Conservation (phyloP, 2,797 vertebrate genomes). For the Cygnus olor region DNA sequence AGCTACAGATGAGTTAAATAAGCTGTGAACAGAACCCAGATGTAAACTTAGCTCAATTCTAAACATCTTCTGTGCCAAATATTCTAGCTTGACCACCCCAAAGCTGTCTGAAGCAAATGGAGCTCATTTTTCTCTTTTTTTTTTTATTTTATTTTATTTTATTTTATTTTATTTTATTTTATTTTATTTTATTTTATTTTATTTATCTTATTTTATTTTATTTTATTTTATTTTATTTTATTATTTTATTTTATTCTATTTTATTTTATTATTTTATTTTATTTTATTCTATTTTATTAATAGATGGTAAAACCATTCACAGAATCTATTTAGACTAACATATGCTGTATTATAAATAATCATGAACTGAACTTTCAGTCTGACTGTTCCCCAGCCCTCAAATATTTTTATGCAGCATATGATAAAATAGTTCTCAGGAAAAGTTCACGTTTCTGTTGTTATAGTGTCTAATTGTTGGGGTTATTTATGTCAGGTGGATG, state of each 20-base stretch:
- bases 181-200: too few relatives aligned
- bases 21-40: constrained; percentile 26
- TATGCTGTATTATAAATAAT: constrained; percentile 49
- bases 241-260: too few relatives aligned
- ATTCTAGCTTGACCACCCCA: constrained; percentile 53
- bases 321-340: constrained; percentile 27
- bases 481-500: constrained; percentile 55
- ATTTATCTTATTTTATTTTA: too few relatives aligned
- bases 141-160: neutral
- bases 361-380: constrained; percentile 30
- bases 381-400: neutral
- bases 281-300: neutral
- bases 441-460: constrained; percentile 24
- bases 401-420: constrained; percentile 37
- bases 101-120: constrained; percentile 49
- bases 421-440: constrained; percentile 37
- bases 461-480: neutral
- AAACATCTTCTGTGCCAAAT: constrained; percentile 48
- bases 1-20: constrained; percentile 10
- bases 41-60: constrained; percentile 36
- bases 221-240: too few relatives aligned
- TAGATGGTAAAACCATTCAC: constrained; percentile 49
- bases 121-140: constrained; percentile 54
- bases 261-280: neutral
- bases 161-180: too few relatives aligned